phyloP scores from a whole-genome alignment of 2,888 invertebrate species.

The Leistus spinibarbis region DNA sequence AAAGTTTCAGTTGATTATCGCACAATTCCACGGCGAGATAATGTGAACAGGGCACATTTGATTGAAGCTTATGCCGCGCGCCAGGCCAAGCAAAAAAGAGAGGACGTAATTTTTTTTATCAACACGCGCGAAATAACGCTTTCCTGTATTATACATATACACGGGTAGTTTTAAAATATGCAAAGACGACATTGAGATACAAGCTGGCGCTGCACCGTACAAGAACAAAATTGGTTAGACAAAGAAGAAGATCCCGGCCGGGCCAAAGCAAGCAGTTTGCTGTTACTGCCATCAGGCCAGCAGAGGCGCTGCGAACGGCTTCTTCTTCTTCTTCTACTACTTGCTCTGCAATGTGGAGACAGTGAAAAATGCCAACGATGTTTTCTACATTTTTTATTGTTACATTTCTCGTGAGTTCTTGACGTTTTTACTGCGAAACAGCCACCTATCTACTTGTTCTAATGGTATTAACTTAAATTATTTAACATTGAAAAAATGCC shows the following conservation, averaged over 20 bases:
- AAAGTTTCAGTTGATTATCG: neutral
- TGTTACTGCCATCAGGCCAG: neutral
- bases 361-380: neutral
- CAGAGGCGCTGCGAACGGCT: too few relatives aligned
- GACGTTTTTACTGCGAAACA: neutral
- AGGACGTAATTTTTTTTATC: neutral
- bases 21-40: neutral
- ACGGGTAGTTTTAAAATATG: slow-evolving; percentile 3
- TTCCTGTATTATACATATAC: neutral
- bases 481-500: neutral
- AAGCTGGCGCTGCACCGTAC: neutral
- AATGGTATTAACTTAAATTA: neutral
- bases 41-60: neutral
- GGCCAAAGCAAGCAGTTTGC: neutral
- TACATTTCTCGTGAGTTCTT: neutral
- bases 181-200: slow-evolving; percentile 1
- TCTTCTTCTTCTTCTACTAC: too few relatives aligned
- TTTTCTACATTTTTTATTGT: neutral
- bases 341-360: neutral
- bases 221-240: neutral
- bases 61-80: neutral
- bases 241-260: too few relatives aligned
- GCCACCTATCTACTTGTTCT: neutral
- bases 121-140: neutral
- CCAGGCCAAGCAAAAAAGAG: neutral